Base-by-base conservation (phyloP, 2,113 vertebrate genomes). In the Neopipo cinnamomea region DNA sequence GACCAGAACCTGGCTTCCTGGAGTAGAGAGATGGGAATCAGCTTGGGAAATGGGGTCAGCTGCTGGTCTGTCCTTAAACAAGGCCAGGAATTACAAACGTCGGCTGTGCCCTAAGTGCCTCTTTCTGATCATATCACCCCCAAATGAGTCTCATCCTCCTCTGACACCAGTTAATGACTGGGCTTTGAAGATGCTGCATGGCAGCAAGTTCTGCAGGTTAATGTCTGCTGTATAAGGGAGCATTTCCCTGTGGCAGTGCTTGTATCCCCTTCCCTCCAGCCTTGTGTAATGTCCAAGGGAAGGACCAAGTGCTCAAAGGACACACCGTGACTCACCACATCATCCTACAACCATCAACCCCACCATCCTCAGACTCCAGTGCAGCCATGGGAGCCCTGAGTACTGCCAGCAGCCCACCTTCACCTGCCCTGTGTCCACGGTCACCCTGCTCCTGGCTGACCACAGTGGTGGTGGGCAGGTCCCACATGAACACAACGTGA, bases 401-500 rank as follows among this genome's bases (percentile, higher is more conserved):
- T 3, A 2, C 49, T 46, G n/a, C 42, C 67, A 46, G 65, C 44
- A 74, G 37, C 59, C 46, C 30, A n/a, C 4, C n/a, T 39, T 15
- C 1, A 1, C 3, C 59, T 18, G 20, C 23, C 37, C 1, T 14
- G 0, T 4, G 7, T 17, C 52, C 66, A 37, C 2, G 6, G n/a
- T 59, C n/a, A 2, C 7, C 16, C 50, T 28, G 50, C 50, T 46
- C 53, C 2, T 2, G 7, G 24, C 74, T 52, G 37, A 8, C 47
- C 1, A 0, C 2, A 4, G 25, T 3, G 49, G 1, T 4, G 37
- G 17, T 8, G 47, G 46, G 46, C 75, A 84, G 39, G 42, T 42
- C 74, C 39, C 55, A 58, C 41, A 56, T 0, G 0, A 78, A 5
- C 42, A 14, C 2, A 0, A 0, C 0, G 0, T 33, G 88, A 53